phyloP scores from a whole-genome alignment of 1,140 invertebrate species.

The Mya arenaria region DNA sequence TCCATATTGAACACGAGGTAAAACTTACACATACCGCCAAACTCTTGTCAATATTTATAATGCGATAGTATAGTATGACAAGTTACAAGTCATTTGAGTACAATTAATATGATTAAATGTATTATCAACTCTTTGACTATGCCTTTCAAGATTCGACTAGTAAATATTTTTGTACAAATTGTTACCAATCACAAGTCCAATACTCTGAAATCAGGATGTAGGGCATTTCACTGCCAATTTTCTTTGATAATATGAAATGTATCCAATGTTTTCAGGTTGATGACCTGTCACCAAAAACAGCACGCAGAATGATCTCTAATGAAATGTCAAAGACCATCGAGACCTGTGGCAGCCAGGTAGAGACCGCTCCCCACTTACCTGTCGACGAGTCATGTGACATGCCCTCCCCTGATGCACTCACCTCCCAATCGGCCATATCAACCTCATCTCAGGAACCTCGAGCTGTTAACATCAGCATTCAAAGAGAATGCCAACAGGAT shows the following conservation, averaged over 20 bases:
- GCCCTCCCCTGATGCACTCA: background rate
- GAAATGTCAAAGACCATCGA: conserved; percentile 41
- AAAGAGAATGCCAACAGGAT: background rate
- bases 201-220: background rate
- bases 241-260: too few species aligned
- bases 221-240: too few species aligned
- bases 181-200: too few species aligned
- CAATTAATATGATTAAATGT: too few species aligned
- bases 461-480: background rate
- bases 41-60: too few species aligned
- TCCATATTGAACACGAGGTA: conserved; percentile 60
- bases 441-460: too few species aligned
- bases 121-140: too few species aligned
- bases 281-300: conserved; percentile 50
- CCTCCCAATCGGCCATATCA: background rate
- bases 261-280: conserved; percentile 57
- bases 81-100: too few species aligned
- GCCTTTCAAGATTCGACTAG: too few species aligned
- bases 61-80: too few species aligned
- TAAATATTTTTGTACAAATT: too few species aligned
- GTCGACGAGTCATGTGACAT: background rate
- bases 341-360: conserved; percentile 30
- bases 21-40: too few species aligned
- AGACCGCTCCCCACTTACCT: background rate
- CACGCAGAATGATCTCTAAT: conserved; percentile 36